These are phyloP conservation scores for Lepisosteus osseus DNA, from an alignment of 2,113 vertebrate genomes.

Conservation along the genomic window DNA sequence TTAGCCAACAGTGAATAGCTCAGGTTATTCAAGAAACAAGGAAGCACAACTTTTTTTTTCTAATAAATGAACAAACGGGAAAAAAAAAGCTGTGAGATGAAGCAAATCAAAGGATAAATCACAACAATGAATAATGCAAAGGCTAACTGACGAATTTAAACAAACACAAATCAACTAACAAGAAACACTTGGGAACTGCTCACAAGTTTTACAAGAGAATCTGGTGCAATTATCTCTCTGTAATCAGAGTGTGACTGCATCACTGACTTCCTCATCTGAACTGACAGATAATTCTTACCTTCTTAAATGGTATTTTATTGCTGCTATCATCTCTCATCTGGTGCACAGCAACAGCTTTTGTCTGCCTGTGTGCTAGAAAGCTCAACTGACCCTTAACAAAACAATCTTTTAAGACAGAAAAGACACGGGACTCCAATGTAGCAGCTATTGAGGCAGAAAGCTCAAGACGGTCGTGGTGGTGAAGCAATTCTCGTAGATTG, in stretches of 20 bases:
- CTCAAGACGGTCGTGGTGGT: too few relatives aligned
- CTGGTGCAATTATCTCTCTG: constrained; percentile 64
- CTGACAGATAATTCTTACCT: constrained; percentile 58
- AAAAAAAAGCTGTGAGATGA: too few relatives aligned
- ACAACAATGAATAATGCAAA: too few relatives aligned
- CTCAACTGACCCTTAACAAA: constrained; percentile 23
- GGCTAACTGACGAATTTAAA: too few relatives aligned
- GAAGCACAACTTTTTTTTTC: too few relatives aligned
- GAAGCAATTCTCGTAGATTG: too few relatives aligned
- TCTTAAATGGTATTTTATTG: constrained; percentile 55
- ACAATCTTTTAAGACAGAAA: constrained; percentile 18
- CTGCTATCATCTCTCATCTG: constrained; percentile 46
- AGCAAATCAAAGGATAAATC: too few relatives aligned
- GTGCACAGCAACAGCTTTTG: constrained; percentile 52
- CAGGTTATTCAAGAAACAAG: too few relatives aligned
- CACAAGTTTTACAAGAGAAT: constrained; percentile 54
- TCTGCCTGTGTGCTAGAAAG: constrained; percentile 26
- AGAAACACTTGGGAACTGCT: constrained; percentile 13
- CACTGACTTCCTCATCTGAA: constrained; percentile 55
- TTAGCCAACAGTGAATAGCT: too few relatives aligned
- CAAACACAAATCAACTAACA: too few relatives aligned
- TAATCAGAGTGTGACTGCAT: constrained; percentile 64
- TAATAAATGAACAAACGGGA: too few relatives aligned
- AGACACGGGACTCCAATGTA: constrained; percentile 25
- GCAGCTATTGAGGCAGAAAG: background rate